A percentile compares a stretch with the other conserved stretches of the same genome.
Conservation (phyloP, 2,888 invertebrate species). For the Morpho achilles region DNA sequence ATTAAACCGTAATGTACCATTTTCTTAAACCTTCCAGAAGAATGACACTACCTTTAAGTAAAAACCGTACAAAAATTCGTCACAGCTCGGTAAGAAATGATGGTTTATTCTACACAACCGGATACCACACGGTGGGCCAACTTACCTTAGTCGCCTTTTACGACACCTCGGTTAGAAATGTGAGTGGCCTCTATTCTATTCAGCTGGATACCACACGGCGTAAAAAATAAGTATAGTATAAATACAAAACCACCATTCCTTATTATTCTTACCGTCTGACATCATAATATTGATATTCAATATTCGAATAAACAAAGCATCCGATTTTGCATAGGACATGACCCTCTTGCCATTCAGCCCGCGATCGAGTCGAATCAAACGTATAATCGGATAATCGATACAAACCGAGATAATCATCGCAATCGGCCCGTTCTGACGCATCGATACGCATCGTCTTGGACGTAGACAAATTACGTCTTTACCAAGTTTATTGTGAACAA, state of each 20-base stretch:
- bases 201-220: no score
- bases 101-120: no score
- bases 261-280: constrained; percentile 27
- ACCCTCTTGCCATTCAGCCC: constrained; percentile 52
- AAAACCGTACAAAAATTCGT: no score
- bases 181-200: no score
- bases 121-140: no score
- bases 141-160: no score
- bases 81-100: no score
- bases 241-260: background rate
- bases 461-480: constrained; percentile 70
- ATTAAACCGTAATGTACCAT: no score
- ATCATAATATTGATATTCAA: constrained; percentile 51
- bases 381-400: constrained; percentile 59
- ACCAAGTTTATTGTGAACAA: constrained; percentile 62
- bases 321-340: constrained; percentile 53
- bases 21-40: no score
- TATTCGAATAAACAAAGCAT: constrained; percentile 52
- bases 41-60: no score
- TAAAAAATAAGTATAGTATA: background rate
- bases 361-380: constrained; percentile 39
- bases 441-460: constrained; percentile 61
- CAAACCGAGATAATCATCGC: constrained; percentile 67
- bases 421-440: constrained; percentile 53
- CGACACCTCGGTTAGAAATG: no score